phyloP scores from a whole-genome alignment of 2,888 invertebrate species.

The Cheilosia vulpina region DNA sequence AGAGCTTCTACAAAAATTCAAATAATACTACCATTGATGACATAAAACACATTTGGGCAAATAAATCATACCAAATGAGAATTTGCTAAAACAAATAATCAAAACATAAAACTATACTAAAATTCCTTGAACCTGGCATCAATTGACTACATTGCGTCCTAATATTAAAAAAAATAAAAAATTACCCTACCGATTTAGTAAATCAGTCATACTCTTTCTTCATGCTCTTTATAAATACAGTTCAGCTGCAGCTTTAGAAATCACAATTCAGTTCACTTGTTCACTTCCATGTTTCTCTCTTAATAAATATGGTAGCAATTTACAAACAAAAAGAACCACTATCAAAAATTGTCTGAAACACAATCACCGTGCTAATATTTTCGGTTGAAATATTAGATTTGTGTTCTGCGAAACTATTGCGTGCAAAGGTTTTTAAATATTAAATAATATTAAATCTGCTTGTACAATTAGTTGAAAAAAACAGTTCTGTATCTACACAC shows the following conservation, averaged over 20 bases:
- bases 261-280: background rate
- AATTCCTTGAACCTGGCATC: no score
- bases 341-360: background rate
- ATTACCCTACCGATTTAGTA: no score
- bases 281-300: background rate
- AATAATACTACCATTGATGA: no score
- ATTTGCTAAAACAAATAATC: no score
- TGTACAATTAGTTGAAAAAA: background rate
- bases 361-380: background rate
- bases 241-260: background rate
- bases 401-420: background rate
- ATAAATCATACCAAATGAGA: no score
- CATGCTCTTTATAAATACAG: background rate
- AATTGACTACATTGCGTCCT: no score
- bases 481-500: background rate
- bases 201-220: no score
- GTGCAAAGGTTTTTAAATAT: background rate
- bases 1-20: no score
- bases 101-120: no score
- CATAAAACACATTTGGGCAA: no score
- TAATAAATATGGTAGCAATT: no score
- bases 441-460: background rate
- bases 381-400: background rate
- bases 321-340: background rate
- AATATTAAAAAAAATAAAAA: no score